Evolutionary conservation across 2,797 vertebrate genomes (phyloP), one percentile per base, ranked within the genome.

Genomic region (Thripadectes ignobilis): DNA sequence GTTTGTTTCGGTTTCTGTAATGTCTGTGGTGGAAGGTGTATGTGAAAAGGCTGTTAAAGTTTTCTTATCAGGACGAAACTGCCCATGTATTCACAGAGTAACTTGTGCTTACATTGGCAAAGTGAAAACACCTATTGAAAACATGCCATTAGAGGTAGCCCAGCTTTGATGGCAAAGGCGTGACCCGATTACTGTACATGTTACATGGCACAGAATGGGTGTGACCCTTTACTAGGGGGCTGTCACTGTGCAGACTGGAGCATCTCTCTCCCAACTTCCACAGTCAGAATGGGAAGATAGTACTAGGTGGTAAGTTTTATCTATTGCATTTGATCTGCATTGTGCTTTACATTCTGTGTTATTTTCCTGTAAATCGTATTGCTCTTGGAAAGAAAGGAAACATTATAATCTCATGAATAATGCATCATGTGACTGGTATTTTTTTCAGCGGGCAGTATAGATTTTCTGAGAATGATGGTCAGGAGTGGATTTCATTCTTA

Each of bases 401-500:
- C 18, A n/a, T 61, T 69, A 36, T 49, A 90, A 65, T 80, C 14
- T 41, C 41, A 12, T 87, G 73, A 93, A 85, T 95, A 86, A 91
- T 67, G 51, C 20, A 90, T 86, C 71, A 48, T 62, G 57, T n/a
- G 68, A 36, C 62, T 86, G 68, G 61, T 77, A n/a, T 89, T 41
- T 74, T 87, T 79, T 86, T 74, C 74, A 66, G 59, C 2, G 3
- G 54, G 68, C 67, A 86, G n/a, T 87, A 46, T 81, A 63, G 78
- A 62, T 72, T 87, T 83, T 88, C 77, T 73, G 72, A 76, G 81
- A 78, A 72, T 1, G 10, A 63, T 2, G 3, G 59, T 59, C 62
- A 48, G 61, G 54, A 93, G 32, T 67, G 27, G 36, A 39, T 92
- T 93, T 94, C 22, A 57, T 96, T 90, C 88, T 73, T 88, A 83